These are phyloP conservation scores for Taxidea taxus DNA, from an alignment of 2,113 vertebrate genomes.

Conservation along the genomic window DNA sequence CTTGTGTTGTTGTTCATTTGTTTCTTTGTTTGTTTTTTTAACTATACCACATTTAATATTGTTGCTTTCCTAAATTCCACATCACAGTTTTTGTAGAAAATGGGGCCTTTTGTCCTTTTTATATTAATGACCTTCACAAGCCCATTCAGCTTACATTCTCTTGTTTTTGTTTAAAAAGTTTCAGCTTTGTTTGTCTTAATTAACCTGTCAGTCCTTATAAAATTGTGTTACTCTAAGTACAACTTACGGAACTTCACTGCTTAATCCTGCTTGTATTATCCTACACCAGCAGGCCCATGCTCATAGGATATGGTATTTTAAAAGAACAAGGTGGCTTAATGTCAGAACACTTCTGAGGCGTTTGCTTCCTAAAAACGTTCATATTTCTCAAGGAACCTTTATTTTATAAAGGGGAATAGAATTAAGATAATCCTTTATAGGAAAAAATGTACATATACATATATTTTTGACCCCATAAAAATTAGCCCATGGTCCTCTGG, in stretches of 20 bases:
- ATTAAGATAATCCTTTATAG: constrained; percentile 44
- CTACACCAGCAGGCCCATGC: not conserved
- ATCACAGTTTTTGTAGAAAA: constrained; percentile 36
- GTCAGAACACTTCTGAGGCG: not conserved
- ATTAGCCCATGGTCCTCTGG: not conserved
- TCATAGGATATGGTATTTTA: not conserved
- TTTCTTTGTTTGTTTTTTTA: constrained; percentile 3
- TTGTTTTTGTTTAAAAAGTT: constrained; percentile 62
- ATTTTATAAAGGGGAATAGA: constrained; percentile 46
- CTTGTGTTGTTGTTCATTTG: not conserved
- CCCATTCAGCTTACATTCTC: not conserved
- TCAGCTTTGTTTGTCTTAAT: constrained; percentile 68
- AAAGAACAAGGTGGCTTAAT: not conserved
- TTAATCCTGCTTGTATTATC: not conserved
- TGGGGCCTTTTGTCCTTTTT: constrained; percentile 16
- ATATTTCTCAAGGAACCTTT: constrained; percentile 31
- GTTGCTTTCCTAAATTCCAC: constrained; percentile 40
- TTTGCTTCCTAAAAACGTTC: constrained; percentile 6
- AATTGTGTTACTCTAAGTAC: constrained; percentile 46
- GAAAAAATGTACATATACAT: constrained; percentile 19
- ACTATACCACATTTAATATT: constrained; percentile 27
- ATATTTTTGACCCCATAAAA: not conserved
- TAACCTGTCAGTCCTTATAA: constrained; percentile 77
- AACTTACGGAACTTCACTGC: not conserved
- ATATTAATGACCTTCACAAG: constrained; percentile 39